A percentile compares a stretch with the other conserved stretches of the same genome.
phyloP scores from a whole-genome alignment of 1,140 invertebrate genomes.

The Cotesia chilonis region DNA sequence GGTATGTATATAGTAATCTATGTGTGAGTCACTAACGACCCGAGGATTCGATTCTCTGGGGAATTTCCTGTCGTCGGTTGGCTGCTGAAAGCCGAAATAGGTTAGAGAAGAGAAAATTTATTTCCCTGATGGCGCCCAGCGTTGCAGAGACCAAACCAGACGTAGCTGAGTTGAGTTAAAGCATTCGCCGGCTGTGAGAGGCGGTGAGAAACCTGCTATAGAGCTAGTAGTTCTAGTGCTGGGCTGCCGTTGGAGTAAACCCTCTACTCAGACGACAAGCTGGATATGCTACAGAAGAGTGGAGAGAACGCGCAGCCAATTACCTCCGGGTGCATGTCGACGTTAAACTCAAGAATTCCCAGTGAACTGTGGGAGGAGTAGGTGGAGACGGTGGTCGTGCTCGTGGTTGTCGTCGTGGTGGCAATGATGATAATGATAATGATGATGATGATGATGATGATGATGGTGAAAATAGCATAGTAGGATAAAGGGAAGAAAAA shows the following conservation, averaged over 20 bases:
- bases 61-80: slow-evolving; percentile 29
- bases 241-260: too few relatives aligned
- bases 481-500: slow-evolving; percentile 8
- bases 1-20: too few relatives aligned
- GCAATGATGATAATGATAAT: too few relatives aligned
- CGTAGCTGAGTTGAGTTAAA: too few relatives aligned
- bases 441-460: too few relatives aligned
- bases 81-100: slow-evolving; percentile 36
- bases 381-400: slow-evolving; percentile 7
- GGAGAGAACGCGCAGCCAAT: slow-evolving; percentile 24
- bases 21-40: slow-evolving; percentile 23
- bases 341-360: slow-evolving; percentile 16
- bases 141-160: background rate
- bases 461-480: too few relatives aligned
- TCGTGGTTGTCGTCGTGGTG: background rate
- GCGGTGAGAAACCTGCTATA: background rate
- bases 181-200: too few relatives aligned
- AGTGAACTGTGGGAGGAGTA: background rate
- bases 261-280: background rate
- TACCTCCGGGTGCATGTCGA: slow-evolving; percentile 30
- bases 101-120: slow-evolving; percentile 38
- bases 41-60: slow-evolving; percentile 30
- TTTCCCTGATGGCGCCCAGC: slow-evolving; percentile 33
- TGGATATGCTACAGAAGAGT: slow-evolving; percentile 1
- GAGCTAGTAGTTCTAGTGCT: too few relatives aligned